Percentiles rank a stretch among this genome's conserved stretches.
phyloP scores from a whole-genome alignment of 2,797 vertebrate species.

The Coreius guichenoti region DNA sequence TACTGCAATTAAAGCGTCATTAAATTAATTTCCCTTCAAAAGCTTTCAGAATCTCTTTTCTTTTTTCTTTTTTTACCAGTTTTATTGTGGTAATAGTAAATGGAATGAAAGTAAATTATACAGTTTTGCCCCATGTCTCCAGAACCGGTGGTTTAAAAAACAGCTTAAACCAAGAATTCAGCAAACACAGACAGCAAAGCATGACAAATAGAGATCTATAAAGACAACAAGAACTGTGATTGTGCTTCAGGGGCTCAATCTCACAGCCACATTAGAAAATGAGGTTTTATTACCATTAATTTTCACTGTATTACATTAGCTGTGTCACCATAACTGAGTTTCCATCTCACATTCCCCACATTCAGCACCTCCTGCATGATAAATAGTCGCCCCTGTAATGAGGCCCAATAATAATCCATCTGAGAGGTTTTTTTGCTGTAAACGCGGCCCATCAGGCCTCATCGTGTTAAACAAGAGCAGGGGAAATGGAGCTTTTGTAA shows the following conservation, averaged over 20 bases:
- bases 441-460: not conserved
- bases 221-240: slow-evolving; percentile 29
- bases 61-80: not conserved
- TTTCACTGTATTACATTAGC: slow-evolving; percentile 43
- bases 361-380: slow-evolving; percentile 23
- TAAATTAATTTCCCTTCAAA: not conserved
- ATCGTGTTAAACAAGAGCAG: not conserved
- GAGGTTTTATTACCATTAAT: slow-evolving; percentile 32
- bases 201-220: slow-evolving; percentile 11
- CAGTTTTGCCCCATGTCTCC: not conserved
- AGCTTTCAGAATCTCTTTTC: not conserved
- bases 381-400: slow-evolving; percentile 8
- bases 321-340: slow-evolving; percentile 1
- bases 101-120: not conserved
- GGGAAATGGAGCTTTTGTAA: not conserved
- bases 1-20: not conserved
- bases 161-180: not conserved
- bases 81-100: not conserved
- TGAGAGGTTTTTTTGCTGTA: not conserved
- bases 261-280: slow-evolving; percentile 35
- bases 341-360: not conserved
- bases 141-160: not conserved
- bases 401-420: slow-evolving; percentile 15
- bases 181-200: not conserved
- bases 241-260: slow-evolving; percentile 31